Evolutionary conservation across 2,113 vertebrate species (phyloP).

Genomic region (Gallinago undulata): DNA sequence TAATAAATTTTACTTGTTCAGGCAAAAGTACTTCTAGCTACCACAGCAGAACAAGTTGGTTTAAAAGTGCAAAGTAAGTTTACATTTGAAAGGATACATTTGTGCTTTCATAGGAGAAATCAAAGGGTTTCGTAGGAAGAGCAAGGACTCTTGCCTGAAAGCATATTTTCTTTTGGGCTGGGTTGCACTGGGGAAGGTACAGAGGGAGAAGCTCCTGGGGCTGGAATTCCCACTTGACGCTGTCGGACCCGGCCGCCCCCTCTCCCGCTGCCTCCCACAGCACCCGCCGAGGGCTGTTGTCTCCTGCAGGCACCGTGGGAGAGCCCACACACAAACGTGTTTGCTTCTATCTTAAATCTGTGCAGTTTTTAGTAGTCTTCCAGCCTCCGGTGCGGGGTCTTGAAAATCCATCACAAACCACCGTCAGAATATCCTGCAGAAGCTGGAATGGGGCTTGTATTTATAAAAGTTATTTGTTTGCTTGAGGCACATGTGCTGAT

Average conservation of each 20-base stretch:
- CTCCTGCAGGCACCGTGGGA: background rate
- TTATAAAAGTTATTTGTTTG: conserved; percentile 61
- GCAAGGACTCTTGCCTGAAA: background rate
- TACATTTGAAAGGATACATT: background rate
- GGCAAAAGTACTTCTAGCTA: background rate
- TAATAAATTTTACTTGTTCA: background rate
- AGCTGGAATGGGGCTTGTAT: conserved; percentile 30
- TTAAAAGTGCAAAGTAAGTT: background rate
- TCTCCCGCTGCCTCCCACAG: background rate
- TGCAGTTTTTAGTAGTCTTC: conserved; percentile 34
- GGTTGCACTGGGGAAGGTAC: rapidly evolving
- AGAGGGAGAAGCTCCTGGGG: background rate
- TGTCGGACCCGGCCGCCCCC: background rate
- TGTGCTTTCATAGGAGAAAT: background rate
- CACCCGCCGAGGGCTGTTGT: background rate
- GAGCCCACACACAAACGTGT: background rate
- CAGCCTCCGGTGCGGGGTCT: conserved; percentile 46
- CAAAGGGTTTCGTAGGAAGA: background rate
- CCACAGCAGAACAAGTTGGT: background rate
- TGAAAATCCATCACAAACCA: conserved; percentile 6
- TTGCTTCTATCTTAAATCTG: conserved; percentile 38
- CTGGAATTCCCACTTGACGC: background rate
- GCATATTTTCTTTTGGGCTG: background rate
- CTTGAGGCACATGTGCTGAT: conserved; percentile 55
- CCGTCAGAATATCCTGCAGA: background rate